Base-by-base conservation (phyloP, 2,797 vertebrate species). In the Poeciliopsis infans region DNA sequence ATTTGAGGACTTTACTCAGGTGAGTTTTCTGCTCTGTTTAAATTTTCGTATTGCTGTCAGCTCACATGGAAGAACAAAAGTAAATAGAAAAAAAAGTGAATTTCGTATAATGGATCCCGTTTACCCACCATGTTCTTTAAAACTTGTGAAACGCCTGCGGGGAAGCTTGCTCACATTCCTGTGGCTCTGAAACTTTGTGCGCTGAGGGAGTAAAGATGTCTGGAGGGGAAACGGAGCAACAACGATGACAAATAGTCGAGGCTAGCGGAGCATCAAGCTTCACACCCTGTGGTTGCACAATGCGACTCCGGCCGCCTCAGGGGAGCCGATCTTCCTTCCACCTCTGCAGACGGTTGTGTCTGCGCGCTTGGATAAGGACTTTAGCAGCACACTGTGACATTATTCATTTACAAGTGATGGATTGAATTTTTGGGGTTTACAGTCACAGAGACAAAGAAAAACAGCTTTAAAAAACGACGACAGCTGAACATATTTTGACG, bases 221-320 rank as follows among this genome's bases (percentile, higher is more conserved):
- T 79, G 16, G 79, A 80, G 83, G 89, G 87, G 75, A 69, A 74
- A 55, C 70, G 7, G 76, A 81, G 81, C 81, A 82, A 74, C 85
- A 87, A 92, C 77, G 72, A 74, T 92, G 92, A 93, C 87, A 90
- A 91, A 92, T 90, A 88, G 89, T 80, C 10, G 72, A 74, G 68
- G 74, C 86, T 55, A 77, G 79, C 76, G 13, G 86, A 89, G 88
- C 86, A 76, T 87, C 88, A 73, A 87, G 83, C 81, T 69, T 86
- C 85, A 59, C 85, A 33, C 68, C 80, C 61, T 87, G 88, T 71
- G 79, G 90, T 81, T 88, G 85, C 86, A 83, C 79, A 87, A 87
- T 77, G 86, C 72, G 84, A 89, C 81, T 89, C 79, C 45, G 79
- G 55, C 55, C 71, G 55, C 83, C 92, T 89, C 86, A 12, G 85